A percentile compares a stretch with the other conserved stretches of the same genome.
Conservation (phyloP, 2,888 invertebrate species). For the Muscina levida region DNA sequence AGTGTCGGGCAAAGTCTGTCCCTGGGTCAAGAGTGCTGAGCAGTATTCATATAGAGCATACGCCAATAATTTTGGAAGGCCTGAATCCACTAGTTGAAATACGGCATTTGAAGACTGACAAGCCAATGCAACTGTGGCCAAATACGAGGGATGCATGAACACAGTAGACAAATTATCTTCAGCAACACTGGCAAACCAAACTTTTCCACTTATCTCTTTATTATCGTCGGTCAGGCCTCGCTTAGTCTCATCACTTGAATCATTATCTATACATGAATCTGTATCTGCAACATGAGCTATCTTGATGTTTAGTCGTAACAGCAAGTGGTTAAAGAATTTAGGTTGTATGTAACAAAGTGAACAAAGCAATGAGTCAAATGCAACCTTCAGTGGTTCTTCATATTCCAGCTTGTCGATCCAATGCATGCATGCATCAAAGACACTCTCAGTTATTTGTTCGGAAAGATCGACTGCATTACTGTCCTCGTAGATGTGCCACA, state of each 20-base stretch:
- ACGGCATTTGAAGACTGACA: conserved; percentile 90
- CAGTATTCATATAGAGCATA: conserved; percentile 82
- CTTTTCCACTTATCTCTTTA: conserved; percentile 81
- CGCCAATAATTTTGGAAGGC: conserved; percentile 84
- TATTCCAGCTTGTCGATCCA: conserved; percentile 88
- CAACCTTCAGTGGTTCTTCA: conserved; percentile 88
- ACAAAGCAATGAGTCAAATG: conserved; percentile 92
- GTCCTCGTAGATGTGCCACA: conserved; percentile 87
- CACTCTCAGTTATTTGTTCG: conserved; percentile 85
- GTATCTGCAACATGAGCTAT: conserved; percentile 63
- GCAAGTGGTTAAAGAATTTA: conserved; percentile 86
- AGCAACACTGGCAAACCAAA: conserved; percentile 83
- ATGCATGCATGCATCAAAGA: conserved; percentile 88
- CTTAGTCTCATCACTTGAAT: conserved; percentile 70
- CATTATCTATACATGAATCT: conserved; percentile 46
- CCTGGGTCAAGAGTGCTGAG: conserved; percentile 72
- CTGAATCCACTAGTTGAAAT: conserved; percentile 88
- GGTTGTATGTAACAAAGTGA: conserved; percentile 92
- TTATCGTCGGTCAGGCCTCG: conserved; percentile 86
- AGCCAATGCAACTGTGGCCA: conserved; percentile 88
- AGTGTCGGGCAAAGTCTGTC: conserved; percentile 14
- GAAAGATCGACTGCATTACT: conserved; percentile 84
- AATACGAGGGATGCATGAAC: conserved; percentile 83
- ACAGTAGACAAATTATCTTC: conserved; percentile 82
- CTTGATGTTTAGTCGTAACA: conserved; percentile 86